Conservation (phyloP, 2,797 vertebrate species). For the Centropyge bicolor region DNA sequence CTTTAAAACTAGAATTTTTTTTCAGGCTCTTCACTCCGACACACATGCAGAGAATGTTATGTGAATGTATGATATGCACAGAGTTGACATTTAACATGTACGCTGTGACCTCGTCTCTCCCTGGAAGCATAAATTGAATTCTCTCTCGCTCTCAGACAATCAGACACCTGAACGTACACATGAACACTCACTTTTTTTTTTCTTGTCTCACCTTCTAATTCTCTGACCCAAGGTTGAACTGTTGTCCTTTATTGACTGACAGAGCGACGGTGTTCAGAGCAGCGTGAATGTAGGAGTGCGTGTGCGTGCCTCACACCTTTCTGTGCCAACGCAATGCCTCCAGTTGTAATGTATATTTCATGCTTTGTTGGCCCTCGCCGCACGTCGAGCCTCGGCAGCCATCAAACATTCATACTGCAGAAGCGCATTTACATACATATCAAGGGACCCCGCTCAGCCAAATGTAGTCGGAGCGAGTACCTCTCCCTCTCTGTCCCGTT, state of each 20-base stretch:
- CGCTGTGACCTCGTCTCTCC: too few relatives aligned
- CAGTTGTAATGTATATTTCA: slow-evolving; percentile 78
- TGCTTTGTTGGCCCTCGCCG: slow-evolving; percentile 74
- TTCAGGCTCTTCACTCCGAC: neutral
- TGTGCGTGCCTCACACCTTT: slow-evolving; percentile 54
- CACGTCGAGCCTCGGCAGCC: slow-evolving; percentile 59
- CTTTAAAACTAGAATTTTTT: too few relatives aligned
- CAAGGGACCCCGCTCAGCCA: slow-evolving; percentile 69
- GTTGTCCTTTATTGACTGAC: neutral
- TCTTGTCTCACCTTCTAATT: neutral
- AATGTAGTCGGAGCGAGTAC: slow-evolving; percentile 57
- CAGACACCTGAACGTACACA: neutral
- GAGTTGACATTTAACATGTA: neutral
- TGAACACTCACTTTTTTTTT: neutral
- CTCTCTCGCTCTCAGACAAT: neutral
- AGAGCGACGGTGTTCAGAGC: neutral
- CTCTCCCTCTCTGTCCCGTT: slow-evolving; percentile 53
- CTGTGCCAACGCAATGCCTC: slow-evolving; percentile 59
- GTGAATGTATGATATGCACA: neutral
- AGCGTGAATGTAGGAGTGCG: slow-evolving; percentile 12
- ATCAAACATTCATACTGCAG: slow-evolving; percentile 79
- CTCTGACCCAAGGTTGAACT: slow-evolving; percentile 25
- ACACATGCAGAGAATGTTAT: neutral
- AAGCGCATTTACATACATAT: slow-evolving; percentile 79
- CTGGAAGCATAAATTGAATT: neutral